Base-by-base conservation (phyloP, 2,113 vertebrate genomes). In the Emydocephalus ijimae region DNA sequence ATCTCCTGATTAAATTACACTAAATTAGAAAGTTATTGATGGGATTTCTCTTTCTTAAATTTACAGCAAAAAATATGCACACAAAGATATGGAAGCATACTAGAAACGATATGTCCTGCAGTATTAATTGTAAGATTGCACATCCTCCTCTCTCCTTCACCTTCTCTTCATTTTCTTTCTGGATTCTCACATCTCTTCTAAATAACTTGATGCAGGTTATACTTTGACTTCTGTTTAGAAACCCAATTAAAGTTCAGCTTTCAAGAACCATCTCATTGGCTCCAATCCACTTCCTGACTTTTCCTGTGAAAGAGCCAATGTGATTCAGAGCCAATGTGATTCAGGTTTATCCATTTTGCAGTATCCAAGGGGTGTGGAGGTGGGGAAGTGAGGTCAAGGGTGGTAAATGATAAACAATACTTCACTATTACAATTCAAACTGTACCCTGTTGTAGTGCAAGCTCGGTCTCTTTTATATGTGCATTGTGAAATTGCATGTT, bases 41-140 rank as follows among this genome's bases (percentile, higher is more conserved):
- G 34, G 74, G 14, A 39, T 81, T 39, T 81, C 6, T 81, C 34
- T 64, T 18, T 50, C 91, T 81, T 3, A 93, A 95, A 54, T 87
- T 90, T 48, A 87, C 24, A 56, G 43, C 88, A 94, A 92, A 89
- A 88, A 91, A 5, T 86, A 61, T 20, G 90, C 15, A 1, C 94
- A 81, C 34, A 81, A 91, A 93, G 90, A 5, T 90, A 96, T 94
- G 92, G 81, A 95, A 92, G 48, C 15, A 48, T 14, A 0, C 56
- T 92, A 91, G 91, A 56, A 59, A 59, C 26, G 4, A 12, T 43
- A 59, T 59, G 34, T 89, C 21, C n/a, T 34, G 87, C 39, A 59
- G 34, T 12, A 34, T 39, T 5, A 39, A 45, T 43, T 89, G 34
- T n/a, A 18, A 23, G 34, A 59, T 57, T 45, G 55, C 55, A 88